Conservation (phyloP, 1,140 invertebrate genomes). For the Bombus huntii region DNA sequence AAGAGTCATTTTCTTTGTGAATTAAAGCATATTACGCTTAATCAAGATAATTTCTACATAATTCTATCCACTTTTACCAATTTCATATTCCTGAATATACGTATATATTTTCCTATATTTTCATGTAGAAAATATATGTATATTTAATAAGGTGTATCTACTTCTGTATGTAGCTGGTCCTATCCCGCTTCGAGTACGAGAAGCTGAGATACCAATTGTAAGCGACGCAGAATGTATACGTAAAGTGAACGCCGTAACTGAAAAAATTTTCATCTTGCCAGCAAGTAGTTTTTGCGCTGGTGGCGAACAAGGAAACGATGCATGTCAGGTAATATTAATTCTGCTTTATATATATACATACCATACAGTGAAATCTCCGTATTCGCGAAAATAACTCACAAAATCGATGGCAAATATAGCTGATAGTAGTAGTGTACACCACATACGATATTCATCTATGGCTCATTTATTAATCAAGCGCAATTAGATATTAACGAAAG, state of each 20-base stretch:
- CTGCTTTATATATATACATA: background rate
- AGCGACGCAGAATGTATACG: conserved; percentile 95
- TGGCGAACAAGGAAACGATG: conserved; percentile 95
- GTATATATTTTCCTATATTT: no score
- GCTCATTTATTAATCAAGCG: background rate
- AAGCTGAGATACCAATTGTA: conserved; percentile 96
- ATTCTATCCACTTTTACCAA: no score
- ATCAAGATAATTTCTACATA: no score
- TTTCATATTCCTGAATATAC: no score
- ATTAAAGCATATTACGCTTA: no score
- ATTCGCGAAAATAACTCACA: background rate
- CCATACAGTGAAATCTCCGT: background rate
- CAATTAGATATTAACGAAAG: background rate
- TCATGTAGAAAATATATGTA: no score
- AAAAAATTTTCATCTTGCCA: conserved; percentile 96
- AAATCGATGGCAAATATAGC: no score
- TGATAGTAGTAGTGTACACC: no score
- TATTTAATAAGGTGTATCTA: no score
- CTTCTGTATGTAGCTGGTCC: conserved; percentile 87
- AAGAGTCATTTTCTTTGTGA: no score
- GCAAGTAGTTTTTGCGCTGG: conserved; percentile 96
- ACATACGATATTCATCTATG: no score
- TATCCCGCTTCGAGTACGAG: conserved; percentile 93
- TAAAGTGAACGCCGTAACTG: conserved; percentile 96
- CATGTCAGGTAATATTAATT: conserved; percentile 90